Evolutionary conservation across 2,888 invertebrate genomes (phyloP).

Genomic region (Tillus elongatus): DNA sequence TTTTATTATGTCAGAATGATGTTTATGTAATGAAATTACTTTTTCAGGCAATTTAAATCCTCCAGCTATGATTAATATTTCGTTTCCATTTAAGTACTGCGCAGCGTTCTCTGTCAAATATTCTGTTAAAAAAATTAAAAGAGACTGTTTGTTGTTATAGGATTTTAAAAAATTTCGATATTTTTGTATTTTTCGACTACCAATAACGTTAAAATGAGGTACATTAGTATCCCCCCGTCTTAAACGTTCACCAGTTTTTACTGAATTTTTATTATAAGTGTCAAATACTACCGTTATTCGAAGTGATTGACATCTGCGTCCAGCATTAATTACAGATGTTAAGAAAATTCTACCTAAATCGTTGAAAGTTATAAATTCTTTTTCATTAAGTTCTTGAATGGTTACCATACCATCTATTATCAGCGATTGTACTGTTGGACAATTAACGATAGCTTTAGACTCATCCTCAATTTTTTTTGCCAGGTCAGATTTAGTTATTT

Average conservation of each 20-base stretch:
- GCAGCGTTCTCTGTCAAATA: slow-evolving; percentile 11
- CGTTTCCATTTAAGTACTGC: slow-evolving; percentile 10
- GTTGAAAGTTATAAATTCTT: slow-evolving; percentile 15
- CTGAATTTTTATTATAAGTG: slow-evolving; percentile 9
- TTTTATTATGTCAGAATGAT: slow-evolving; percentile 2
- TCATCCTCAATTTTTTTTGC: slow-evolving; percentile 15
- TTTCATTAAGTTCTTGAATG: slow-evolving; percentile 14
- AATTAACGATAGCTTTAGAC: background rate
- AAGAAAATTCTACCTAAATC: slow-evolving; percentile 12
- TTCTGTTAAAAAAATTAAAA: slow-evolving; percentile 15
- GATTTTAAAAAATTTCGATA: slow-evolving; percentile 13
- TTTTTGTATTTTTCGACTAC: slow-evolving; percentile 12
- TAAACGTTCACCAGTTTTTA: slow-evolving; percentile 9
- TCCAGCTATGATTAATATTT: slow-evolving; percentile 6
- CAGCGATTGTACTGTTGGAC: slow-evolving; percentile 12
- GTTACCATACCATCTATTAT: slow-evolving; percentile 15
- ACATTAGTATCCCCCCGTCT: slow-evolving; percentile 12
- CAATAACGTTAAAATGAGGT: slow-evolving; percentile 12
- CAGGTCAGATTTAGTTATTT: slow-evolving; percentile 16
- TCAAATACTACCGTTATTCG: slow-evolving; percentile 13
- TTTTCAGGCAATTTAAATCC: slow-evolving; percentile 5
- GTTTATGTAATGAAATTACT: slow-evolving; percentile 3
- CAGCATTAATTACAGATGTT: slow-evolving; percentile 4
- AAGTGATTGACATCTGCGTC: slow-evolving; percentile 7
- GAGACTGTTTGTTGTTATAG: slow-evolving; percentile 14